Percentiles rank a stretch among this genome's conserved stretches.
phyloP scores from a whole-genome alignment of 2,888 invertebrate genomes.

The Drosophila dives region DNA sequence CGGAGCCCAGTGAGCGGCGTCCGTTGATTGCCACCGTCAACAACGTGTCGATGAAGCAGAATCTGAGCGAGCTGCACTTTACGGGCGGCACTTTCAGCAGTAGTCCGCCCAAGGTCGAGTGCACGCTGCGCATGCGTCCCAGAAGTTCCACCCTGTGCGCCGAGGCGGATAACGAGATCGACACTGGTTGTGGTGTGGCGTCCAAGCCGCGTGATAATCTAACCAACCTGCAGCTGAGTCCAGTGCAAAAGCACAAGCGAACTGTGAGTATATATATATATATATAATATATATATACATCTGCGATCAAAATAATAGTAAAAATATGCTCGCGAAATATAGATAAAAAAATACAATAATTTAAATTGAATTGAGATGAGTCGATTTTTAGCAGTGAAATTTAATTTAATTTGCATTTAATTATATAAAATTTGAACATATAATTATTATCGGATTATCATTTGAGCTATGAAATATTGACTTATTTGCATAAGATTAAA shows the following conservation, averaged over 20 bases:
- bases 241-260: slow-evolving; percentile 75
- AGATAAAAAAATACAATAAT: background rate
- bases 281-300: background rate
- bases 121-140: slow-evolving; percentile 76
- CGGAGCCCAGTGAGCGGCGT: slow-evolving; percentile 41
- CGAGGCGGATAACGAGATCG: slow-evolving; percentile 46
- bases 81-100: slow-evolving; percentile 64
- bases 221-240: slow-evolving; percentile 76
- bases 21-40: slow-evolving; percentile 74
- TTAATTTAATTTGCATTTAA: too few species aligned
- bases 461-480: background rate
- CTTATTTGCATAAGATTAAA: background rate
- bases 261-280: slow-evolving; percentile 67
- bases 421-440: too few species aligned
- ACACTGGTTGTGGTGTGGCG: slow-evolving; percentile 1
- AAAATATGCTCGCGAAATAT: background rate
- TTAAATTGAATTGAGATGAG: background rate
- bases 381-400: too few species aligned
- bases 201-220: slow-evolving; percentile 51
- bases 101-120: slow-evolving; percentile 70
- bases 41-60: slow-evolving; percentile 82
- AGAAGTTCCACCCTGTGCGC: slow-evolving; percentile 81
- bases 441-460: background rate
- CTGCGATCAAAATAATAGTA: background rate
- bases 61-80: slow-evolving; percentile 82